Base-by-base conservation (phyloP, 2,888 invertebrate genomes). In the Ellobium chinense region DNA sequence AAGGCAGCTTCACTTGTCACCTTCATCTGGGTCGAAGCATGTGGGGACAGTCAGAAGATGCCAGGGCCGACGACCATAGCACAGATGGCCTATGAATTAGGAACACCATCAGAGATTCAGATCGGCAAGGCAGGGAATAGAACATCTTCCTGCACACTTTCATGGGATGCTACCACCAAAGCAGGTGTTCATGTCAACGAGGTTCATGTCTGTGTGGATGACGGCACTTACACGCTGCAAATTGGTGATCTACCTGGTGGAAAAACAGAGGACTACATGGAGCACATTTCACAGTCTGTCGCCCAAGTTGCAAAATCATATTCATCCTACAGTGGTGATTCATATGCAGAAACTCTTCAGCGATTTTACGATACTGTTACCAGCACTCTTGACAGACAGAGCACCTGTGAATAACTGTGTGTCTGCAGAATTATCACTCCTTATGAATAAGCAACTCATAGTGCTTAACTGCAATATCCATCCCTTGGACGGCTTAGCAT, bases 81-180 rank as follows among this genome's bases (percentile, higher is more conserved):
- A 60, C 60, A 60, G 27, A 24, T 21, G n/a, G 60, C 60, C 7
- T 60, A 60, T 27, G 60, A 60, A 60, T 27, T 60, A 60, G 27
- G 60, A 21, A 27, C 60, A 21, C n/a, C n/a, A 21, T 60, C 60
- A 7, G 60, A 60, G 24, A 7, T 60, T 60, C 60, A 60, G 27
- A 27, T 60, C 27, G 60, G 24, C 24, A n/a, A 60, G 60, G 24
- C 27, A 24, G 5, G n/a, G 60, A 24, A 24, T 60, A 60, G 24
- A 60, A 60, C 60, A 24, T 21, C n/a, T 27, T 21, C 27, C 27
- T 21, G 24, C n/a, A 60, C 60, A 27, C n/a, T 60, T 24, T 60
- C 24, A 24, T 60, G 60, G 60, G 60, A 60, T 60, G 60, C 60
- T 60, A 60, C 60, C 60, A 24, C 60, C 60, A 60, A 27, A 60